Conservation (phyloP, 2,797 vertebrate species). For the Galaxias olidus region DNA sequence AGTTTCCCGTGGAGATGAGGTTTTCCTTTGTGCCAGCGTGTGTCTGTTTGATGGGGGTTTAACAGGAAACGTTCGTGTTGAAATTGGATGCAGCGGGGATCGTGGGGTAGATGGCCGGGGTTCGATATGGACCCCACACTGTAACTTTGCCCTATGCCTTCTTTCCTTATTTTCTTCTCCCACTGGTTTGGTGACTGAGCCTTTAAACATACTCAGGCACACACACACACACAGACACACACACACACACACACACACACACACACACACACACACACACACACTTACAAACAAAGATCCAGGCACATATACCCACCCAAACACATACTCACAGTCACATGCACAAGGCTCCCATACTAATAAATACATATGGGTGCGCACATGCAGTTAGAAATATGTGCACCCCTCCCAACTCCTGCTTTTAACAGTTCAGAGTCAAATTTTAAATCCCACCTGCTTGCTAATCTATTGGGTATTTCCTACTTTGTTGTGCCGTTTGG, state of each 20-base stretch:
- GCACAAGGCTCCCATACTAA: background rate
- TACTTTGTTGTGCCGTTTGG: constrained; percentile 41
- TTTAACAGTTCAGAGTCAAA: constrained; percentile 46
- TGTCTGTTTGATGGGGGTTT: constrained; percentile 99
- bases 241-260: constrained; percentile 19
- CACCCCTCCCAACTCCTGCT: constrained; percentile 36
- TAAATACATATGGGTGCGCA: background rate
- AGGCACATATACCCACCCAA: constrained; percentile 1
- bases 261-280: constrained; percentile 7
- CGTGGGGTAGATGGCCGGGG: constrained; percentile 91
- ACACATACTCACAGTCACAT: constrained; percentile 9
- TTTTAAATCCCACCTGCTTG: constrained; percentile 53
- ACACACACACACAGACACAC: constrained; percentile 12
- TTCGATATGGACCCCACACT: constrained; percentile 92
- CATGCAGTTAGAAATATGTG: constrained; percentile 33
- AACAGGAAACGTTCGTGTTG: constrained; percentile 96
- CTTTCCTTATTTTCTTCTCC: constrained; percentile 59
- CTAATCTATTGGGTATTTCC: constrained; percentile 46
- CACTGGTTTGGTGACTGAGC: constrained; percentile 54
- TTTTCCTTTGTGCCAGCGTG: constrained; percentile 94
- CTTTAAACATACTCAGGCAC: constrained; percentile 44
- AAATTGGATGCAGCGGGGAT: constrained; percentile 99
- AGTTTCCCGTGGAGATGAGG: constrained; percentile 99
- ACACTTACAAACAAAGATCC: constrained; percentile 1
- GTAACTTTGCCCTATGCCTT: constrained; percentile 78